Base-by-base conservation (phyloP, 2,888 invertebrate species). In the Tachina lurida region DNA sequence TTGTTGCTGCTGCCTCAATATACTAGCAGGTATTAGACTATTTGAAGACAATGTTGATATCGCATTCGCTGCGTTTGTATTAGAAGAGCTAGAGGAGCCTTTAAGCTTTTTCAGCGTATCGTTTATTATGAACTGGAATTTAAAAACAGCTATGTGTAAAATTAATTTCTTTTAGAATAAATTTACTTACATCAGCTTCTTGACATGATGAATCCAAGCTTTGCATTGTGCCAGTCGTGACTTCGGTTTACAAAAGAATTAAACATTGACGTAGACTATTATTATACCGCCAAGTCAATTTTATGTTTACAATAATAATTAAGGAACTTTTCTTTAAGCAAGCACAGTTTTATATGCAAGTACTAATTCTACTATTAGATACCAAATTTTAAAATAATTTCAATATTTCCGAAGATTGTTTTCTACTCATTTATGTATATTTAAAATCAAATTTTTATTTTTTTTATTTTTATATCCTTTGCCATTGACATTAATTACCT, bases 121-220 rank as follows among this genome's bases (percentile, higher is more conserved):
- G 90, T 93, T 93, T 90, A 93, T 93, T 89, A 93, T 92, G 89
- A 92, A 92, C 92, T 93, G 86, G 19, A 86, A 80, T 7, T 70
- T 47, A 62, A 12, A 54, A 76, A 65, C 75, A 19, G n/a, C 15
- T 39, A 22, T 1, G 22, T 22, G 9, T 58, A 19, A 49, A 19
- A 68, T 41, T 65, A 39, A 41, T 17, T 19, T 22, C 62, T 39
- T 74, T 17, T 41, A 12, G 1, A 22, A 58, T 54, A 67, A 31
- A 56, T 17, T 10, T 49, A 88, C 94, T 94, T 92, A 95, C 95
- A 93, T 95, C 94, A 93, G 94, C 94, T 94, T 95, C 94, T 93
- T 95, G 94, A 93, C 94, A 94, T 94, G 94, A 94, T 93, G 94
- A 94, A 93, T 94, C 94, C 94, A 94, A 93, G 93, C 94, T 94